Base-by-base conservation (phyloP, 1,140 invertebrate genomes). In the Aphaenogaster ashmeadi region DNA sequence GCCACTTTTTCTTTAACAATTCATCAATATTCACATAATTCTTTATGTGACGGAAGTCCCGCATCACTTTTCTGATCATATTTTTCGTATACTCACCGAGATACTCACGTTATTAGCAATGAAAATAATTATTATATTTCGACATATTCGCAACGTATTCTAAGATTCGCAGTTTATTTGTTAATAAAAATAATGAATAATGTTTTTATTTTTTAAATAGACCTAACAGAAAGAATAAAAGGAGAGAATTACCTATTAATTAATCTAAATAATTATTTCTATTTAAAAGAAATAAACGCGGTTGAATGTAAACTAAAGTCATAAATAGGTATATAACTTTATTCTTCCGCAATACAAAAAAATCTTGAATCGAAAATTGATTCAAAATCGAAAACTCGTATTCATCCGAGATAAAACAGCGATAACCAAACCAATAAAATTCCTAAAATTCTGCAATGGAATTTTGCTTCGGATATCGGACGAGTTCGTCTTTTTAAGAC, bases 401-500 rank as follows among this genome's bases (percentile, higher is more conserved):
- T 54, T 72, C 4, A 4, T 50, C 6, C 71, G 18, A 47, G 6
- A 9, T 1, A 11, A 52, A 52, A 52, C 50, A 15, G 54, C n/a
- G 36, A 58, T 58, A 58, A 9, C 2, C 33, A 21, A 62, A 41
- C 3, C 56, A 60, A 79, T 47, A 79, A 79, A 38, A 64, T 50
- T 47, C 5, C 1, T 33, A 9, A 64, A 79, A 64, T 62, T 27
- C 27, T 15, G n/a, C 27, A 33, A 9, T 7, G 1, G 4, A 62
- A n/a, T 60, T 78, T 62, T 62, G 9, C 0, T 15, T 8, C 27
- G 8, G 9, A 6, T 1, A 13, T 6, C n/a, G 11, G 3, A 2
- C n/a, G 13, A 21, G 18, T 6, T 56, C 5, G 52, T 38, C 36
- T 56, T 8, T 36, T 9, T 7, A 56, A 50, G 21, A 72, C 11